Evolutionary conservation across 2,888 invertebrate genomes (phyloP).

Genomic region (Autographa gamma): DNA sequence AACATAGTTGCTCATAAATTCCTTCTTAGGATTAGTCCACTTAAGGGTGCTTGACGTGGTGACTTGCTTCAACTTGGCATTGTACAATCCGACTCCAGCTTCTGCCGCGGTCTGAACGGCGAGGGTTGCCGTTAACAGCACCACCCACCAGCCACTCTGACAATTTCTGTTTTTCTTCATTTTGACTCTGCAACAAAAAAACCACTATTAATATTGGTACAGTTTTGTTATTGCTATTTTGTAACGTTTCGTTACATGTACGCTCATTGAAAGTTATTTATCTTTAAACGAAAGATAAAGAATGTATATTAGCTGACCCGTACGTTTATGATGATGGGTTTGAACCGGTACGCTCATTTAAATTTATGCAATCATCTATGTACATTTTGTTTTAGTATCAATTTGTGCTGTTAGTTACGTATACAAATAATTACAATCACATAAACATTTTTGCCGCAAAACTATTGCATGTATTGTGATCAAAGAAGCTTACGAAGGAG

Average conservation of each 20-base stretch:
- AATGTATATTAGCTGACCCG: slow-evolving; percentile 40
- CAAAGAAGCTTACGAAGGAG: neutral
- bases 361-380: neutral
- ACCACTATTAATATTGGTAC: neutral
- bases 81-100: slow-evolving; percentile 79
- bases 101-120: slow-evolving; percentile 74
- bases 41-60: slow-evolving; percentile 94
- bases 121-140: slow-evolving; percentile 76
- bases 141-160: slow-evolving; percentile 81
- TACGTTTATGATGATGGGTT: slow-evolving; percentile 36
- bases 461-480: too few species aligned
- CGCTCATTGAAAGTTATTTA: slow-evolving; percentile 20
- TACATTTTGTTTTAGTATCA: neutral
- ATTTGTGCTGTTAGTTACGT: too few species aligned
- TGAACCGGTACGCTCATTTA: slow-evolving; percentile 18
- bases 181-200: slow-evolving; percentile 64
- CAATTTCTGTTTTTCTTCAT: slow-evolving; percentile 82
- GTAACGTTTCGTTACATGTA: slow-evolving; percentile 10
- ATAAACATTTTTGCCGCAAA: too few species aligned
- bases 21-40: slow-evolving; percentile 90
- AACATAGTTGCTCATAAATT: slow-evolving; percentile 89
- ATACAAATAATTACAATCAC: too few species aligned
- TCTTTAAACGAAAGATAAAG: slow-evolving; percentile 32
- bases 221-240: neutral
- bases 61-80: slow-evolving; percentile 89